phyloP scores from a whole-genome alignment of 1,140 invertebrate species.

The Drosophila littoralis region DNA sequence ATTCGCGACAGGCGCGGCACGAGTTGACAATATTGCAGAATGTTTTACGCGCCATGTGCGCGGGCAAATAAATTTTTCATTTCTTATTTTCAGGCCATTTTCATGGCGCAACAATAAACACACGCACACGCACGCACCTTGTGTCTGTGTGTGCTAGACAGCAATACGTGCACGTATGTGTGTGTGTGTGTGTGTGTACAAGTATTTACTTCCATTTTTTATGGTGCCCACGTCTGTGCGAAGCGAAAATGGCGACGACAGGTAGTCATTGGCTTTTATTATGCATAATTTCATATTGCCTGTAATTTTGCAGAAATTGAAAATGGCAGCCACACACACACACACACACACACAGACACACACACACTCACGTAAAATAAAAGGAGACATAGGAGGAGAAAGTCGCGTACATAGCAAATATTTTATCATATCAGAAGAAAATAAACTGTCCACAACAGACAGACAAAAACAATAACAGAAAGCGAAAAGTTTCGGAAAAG shows the following conservation, averaged over 20 bases:
- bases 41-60: conserved; percentile 50
- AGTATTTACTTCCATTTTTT: conserved; percentile 74
- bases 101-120: conserved; percentile 77
- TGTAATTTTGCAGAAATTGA: conserved; percentile 83
- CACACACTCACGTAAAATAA: neutral
- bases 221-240: conserved; percentile 54
- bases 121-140: conserved; percentile 12
- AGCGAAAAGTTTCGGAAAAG: conserved; percentile 19
- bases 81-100: conserved; percentile 78
- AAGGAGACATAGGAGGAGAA: neutral
- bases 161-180: neutral
- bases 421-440: conserved; percentile 71
- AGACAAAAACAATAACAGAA: conserved; percentile 44
- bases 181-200: conserved; percentile 27
- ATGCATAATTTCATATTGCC: conserved; percentile 81
- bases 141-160: conserved; percentile 19
- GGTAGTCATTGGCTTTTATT: conserved; percentile 82
- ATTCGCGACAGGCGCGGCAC: conserved; percentile 17
- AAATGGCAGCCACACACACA: conserved; percentile 69
- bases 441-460: conserved; percentile 10
- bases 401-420: conserved; percentile 61
- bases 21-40: conserved; percentile 40
- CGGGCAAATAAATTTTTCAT: conserved; percentile 71
- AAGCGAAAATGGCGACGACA: conserved; percentile 71
- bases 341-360: conserved; percentile 3